Percentiles rank a stretch among this genome's conserved stretches.
These are phyloP conservation scores for Conops quadrifasciatus DNA, from an alignment of 2,888 invertebrate species.

Conservation along the genomic window DNA sequence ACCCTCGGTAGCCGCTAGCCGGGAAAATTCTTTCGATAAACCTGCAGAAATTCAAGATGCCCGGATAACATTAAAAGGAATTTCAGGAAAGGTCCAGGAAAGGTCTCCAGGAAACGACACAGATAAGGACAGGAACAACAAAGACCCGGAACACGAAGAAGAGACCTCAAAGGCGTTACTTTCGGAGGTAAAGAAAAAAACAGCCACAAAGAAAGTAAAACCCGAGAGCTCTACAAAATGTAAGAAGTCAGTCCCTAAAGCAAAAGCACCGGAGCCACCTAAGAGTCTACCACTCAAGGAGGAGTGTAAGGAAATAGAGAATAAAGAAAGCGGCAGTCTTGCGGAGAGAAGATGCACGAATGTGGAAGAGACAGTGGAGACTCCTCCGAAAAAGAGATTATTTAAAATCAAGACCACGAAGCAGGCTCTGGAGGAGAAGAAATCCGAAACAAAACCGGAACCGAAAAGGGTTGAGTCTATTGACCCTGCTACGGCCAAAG, in stretches of 20 bases:
- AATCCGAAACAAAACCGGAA: background rate
- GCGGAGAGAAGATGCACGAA: background rate
- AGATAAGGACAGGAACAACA: background rate
- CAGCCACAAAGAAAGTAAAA: conserved; percentile 45
- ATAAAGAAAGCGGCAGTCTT: background rate
- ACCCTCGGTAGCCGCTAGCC: background rate
- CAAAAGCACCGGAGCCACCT: conserved; percentile 38
- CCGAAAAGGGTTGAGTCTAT: background rate
- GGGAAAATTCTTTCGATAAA: background rate
- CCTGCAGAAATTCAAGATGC: background rate
- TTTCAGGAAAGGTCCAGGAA: conserved; percentile 34
- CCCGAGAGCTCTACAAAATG: conserved; percentile 43
- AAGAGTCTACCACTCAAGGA: background rate
- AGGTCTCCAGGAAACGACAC: conserved; percentile 4
- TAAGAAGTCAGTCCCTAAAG: conserved; percentile 45
- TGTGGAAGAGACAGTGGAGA: conserved; percentile 2
- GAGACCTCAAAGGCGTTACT: background rate
- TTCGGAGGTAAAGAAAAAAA: conserved; percentile 41
- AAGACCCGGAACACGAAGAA: background rate
- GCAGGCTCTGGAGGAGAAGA: conserved; percentile 5
- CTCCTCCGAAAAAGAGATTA: conserved; percentile 35
- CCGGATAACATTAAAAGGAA: conserved; percentile 25
- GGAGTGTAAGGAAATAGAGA: background rate
- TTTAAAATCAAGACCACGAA: conserved; percentile 37
- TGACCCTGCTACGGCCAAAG: background rate